phyloP scores from a whole-genome alignment of 2,888 invertebrate genomes.

The Oligia latruncula region DNA sequence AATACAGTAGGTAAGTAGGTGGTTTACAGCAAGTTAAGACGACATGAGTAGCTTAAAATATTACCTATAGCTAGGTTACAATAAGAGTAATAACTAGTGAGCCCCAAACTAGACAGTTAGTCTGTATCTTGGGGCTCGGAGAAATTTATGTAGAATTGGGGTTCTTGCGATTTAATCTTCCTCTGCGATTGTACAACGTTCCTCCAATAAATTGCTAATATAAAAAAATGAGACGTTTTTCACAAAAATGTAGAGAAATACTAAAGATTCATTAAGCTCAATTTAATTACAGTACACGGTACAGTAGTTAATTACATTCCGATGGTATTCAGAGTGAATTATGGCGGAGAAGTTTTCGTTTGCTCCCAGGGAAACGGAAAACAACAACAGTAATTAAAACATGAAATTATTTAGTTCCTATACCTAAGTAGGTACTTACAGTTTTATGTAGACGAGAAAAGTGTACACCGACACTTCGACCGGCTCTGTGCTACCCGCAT shows the following conservation, averaged over 20 bases:
- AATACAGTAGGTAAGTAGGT: too few relatives aligned
- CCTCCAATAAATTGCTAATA: neutral
- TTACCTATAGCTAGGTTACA: too few relatives aligned
- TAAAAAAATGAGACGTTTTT: slow-evolving; percentile 11
- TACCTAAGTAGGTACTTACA: neutral
- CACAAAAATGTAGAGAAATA: slow-evolving; percentile 51
- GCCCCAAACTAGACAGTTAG: too few relatives aligned
- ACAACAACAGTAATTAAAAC: slow-evolving; percentile 58
- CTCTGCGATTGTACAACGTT: neutral
- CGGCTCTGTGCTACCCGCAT: too few relatives aligned
- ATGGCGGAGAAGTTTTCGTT: slow-evolving; percentile 59
- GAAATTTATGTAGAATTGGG: neutral
- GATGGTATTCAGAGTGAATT: slow-evolving; percentile 64
- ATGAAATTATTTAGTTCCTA: slow-evolving; percentile 51
- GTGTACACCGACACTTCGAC: too few relatives aligned
- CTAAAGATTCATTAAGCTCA: slow-evolving; percentile 62
- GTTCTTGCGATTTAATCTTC: neutral
- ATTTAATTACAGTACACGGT: slow-evolving; percentile 66
- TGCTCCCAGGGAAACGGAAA: slow-evolving; percentile 37
- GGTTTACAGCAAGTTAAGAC: too few relatives aligned
- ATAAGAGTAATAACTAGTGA: too few relatives aligned
- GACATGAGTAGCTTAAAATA: too few relatives aligned
- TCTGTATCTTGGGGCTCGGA: too few relatives aligned
- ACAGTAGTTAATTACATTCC: slow-evolving; percentile 66
- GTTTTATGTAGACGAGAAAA: neutral